Evolutionary conservation across 2,113 vertebrate genomes (phyloP), one percentile per base, ranked within the genome.

Genomic region (Cyanoderma ruficeps): DNA sequence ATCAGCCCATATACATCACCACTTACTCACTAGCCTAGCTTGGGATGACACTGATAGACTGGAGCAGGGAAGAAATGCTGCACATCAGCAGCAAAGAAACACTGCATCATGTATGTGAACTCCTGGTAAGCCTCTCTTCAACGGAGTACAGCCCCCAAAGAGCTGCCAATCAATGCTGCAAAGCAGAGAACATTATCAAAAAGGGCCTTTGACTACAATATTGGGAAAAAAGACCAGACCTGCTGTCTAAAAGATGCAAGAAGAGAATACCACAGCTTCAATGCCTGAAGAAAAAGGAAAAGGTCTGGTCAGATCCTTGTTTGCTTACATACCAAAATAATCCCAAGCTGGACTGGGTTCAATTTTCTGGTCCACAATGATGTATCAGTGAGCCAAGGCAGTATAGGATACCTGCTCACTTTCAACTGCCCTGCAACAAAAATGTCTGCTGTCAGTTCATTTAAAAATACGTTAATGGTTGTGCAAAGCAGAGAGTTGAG

Each of bases 371-470:
- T 97, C 96, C 96, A 97, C 96, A 97, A 97, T 97, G 96, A 90
- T 96, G 96, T 96, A 94, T 97, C 96, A 97, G 96, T 97, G 96
- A 97, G 96, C 94, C 96, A 97, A 97, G 94, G 95, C 94, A 93
- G 96, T 90, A 97, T 95, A 97, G 95, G 96, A 97, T 93, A 97
- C 96, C 95, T 97, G 96, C 96, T 97, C 96, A 97, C 96, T 97
- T 93, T 96, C 90, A 97, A 97, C 94, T 96, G 59, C 90, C 96
- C 96, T 97, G 96, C 88, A 97, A 97, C 92, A 97, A 97, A 97
- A 97, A 97, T 80, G 95, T 97, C 96, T 94, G 74, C 95, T 97
- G 96, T 97, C 95, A 97, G 96, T 97, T 97, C 95, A 96, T 96
- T 90, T 74, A 69, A 85, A 95, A 96, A 90, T 96, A 94, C 37